Evolutionary conservation across 2,113 vertebrate species (phyloP), one percentile per base, ranked within the genome.

Genomic region (Upupa epops): DNA sequence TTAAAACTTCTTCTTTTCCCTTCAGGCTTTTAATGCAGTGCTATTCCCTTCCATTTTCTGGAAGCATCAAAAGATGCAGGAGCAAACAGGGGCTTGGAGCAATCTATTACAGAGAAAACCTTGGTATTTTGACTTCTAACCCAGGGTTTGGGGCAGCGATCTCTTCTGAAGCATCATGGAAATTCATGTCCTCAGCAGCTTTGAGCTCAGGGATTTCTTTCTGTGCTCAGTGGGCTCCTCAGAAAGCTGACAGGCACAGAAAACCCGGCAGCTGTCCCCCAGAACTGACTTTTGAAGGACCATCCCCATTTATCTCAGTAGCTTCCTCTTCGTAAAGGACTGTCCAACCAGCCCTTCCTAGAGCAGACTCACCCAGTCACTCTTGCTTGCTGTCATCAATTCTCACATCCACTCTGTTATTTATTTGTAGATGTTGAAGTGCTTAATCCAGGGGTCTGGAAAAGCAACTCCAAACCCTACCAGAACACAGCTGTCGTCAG

Each of bases 211-310:
- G 6, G 9, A 13, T 13, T 54, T 8, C 9, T 66, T 31, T 21
- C 46, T 6, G 5, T 0, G 1, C 3, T 16, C 66, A 17, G 5
- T 9, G 52, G 8, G 21, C 9, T 71, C 68, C 25, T 52, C 11
- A 28, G 28, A 40, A 31, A n/a, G n/a, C 0, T 4, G 24, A 12
- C 4, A 28, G 49, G n/a, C 32, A 15, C 12, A 9, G 55, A 4
- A 58, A 15, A n/a, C 45, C 13, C 25, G 29, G 5, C 28, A 60
- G 84, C 42, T 14, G 8, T 36, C 65, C 71, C 63, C 63, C 25
- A 58, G 54, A 25, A 42, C 18, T 3, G 1, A 2, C 8, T 66
- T 28, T 1, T 0, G 5, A 60, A 36, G 76, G 29, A 76, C 40
- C 10, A 55, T 17, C 49, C 40, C 22, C 11, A 1, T 60, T 59